Conservation (phyloP, 1,140 invertebrate species). For the Heliconius hermathena region DNA sequence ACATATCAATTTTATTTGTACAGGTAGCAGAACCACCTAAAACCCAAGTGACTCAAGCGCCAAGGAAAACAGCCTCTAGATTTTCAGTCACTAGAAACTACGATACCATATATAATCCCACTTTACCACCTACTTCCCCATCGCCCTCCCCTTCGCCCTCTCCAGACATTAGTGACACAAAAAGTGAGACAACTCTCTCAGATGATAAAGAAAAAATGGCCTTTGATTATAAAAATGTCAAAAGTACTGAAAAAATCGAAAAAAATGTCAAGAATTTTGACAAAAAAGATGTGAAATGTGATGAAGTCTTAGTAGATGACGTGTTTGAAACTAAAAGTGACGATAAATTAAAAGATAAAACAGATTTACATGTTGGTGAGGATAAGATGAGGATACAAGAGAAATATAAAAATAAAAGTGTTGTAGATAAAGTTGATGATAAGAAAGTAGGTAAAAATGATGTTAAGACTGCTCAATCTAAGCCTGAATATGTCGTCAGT, state of each 20-base stretch:
- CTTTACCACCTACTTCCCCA: slow-evolving; percentile 43
- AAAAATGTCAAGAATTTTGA: background rate
- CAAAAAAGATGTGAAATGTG: background rate
- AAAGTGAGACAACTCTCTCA: slow-evolving; percentile 12
- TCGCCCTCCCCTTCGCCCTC: slow-evolving; percentile 38
- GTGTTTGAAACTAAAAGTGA: slow-evolving; percentile 9
- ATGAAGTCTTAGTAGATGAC: background rate
- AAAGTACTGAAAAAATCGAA: background rate
- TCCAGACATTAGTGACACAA: slow-evolving; percentile 31
- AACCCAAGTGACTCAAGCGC: slow-evolving; percentile 58
- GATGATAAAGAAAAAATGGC: slow-evolving; percentile 16
- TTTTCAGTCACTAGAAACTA: slow-evolving; percentile 78
- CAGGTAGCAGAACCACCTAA: slow-evolving; percentile 68
- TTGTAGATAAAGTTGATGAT: slow-evolving; percentile 2
- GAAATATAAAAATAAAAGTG: slow-evolving; percentile 30
- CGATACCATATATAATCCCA: slow-evolving; percentile 60
- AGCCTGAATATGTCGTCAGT: slow-evolving; percentile 32
- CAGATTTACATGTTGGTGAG: background rate
- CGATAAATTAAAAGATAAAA: background rate
- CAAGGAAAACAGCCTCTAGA: slow-evolving; percentile 55
- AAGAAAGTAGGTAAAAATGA: slow-evolving; percentile 18
- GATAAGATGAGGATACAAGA: slow-evolving; percentile 29
- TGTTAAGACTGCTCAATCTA: slow-evolving; percentile 12
- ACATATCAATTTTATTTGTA: slow-evolving; percentile 19
- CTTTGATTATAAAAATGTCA: slow-evolving; percentile 19